Base-by-base conservation (phyloP, 2,113 vertebrate species). In the Cygnus atratus region DNA sequence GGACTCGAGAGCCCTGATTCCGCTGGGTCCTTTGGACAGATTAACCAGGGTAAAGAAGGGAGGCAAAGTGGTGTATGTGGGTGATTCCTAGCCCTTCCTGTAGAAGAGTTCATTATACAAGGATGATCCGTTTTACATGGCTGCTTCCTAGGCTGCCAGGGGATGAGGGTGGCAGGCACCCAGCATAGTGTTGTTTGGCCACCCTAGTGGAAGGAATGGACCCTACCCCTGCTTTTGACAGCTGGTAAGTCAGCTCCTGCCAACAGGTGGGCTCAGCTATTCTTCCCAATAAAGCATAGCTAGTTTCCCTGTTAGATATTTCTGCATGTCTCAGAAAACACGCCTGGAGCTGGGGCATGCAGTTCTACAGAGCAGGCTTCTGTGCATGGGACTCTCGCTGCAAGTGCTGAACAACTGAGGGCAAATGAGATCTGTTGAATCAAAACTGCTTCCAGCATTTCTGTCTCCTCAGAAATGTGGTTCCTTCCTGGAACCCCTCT, bases 91-190 rank as follows among this genome's bases (percentile, higher is more conserved):
- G 18, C 31, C 43, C 73, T 84, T 16, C 21, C 26, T 66, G 3
- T 35, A 39, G 63, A 72, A 55, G 13, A 88, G 15, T 28, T 87
- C 58, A 65, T 33, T 33, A 2, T 50, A 8, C 13, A 62, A 41
- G 41, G 20, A 44, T 29, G 26, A 63, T 58, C 9, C 33, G 24
- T 88, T 93, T 37, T 74, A 5, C 41, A 3, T 19, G 11, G 43
- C 18, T 77, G 61, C 50, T 94, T 21, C 13, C 37, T 63, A 13
- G 44, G 55, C 73, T 90, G 44, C 39, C 9, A 35, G 44, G 55
- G 17, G 19, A 29, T 0, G 0, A 67, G 24, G 5, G 13, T 18
- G 29, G 2, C 48, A n/a, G 61, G 52, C n/a, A 26, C 5, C 33
- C 20, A 59, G 19, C 9, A 6, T 4, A 62, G 28, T 37, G 35